Evolutionary conservation across 2,797 vertebrate genomes (phyloP), one percentile per base, ranked within the genome.

Genomic region (Typhlichthys subterraneus): DNA sequence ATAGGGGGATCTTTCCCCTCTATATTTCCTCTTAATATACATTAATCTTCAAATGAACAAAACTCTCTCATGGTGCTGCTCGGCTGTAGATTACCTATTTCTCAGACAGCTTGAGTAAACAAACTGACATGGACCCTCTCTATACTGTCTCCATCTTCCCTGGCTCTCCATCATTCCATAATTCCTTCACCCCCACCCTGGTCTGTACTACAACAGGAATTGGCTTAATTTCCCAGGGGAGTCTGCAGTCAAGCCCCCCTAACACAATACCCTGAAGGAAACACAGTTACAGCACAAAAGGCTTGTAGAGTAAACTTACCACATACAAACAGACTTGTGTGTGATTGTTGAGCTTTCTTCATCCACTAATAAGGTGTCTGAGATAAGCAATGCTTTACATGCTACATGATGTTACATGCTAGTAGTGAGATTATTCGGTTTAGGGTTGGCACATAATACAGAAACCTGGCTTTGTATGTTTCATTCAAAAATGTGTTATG

Each of bases 211-310:
- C 70, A 78, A 80, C 77, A 79, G 84, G 87, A 90, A 89, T 76
- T 73, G 69, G 72, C 61, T 67, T 89, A 78, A 89, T 88, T 88
- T 89, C 86, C 87, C 88, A 73, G 53, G 69, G 80, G 89, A 82
- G 81, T 76, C 79, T 83, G 79, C 72, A 83, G 67, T 84, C 80
- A 82, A 69, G 59, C 57, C 69, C 70, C 79, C 82, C 71, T 17
- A 82, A 75, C 72, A 59, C 31, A 15, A 57, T 38, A 51, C 42
- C 47, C 49, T 45, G 23, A 61, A 80, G 66, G 50, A 63, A 70
- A 77, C 79, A 64, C 77, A 69, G 79, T 77, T 77, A 77, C 77
- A 70, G 78, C 51, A 66, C 57, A 68, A 31, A 12, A 19, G 33
- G 13, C 9, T 12, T 13, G 29, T 13, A 13, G 53, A 33, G 23